phyloP scores from a whole-genome alignment of 2,113 vertebrate genomes.

The Pycnonotus jocosus region DNA sequence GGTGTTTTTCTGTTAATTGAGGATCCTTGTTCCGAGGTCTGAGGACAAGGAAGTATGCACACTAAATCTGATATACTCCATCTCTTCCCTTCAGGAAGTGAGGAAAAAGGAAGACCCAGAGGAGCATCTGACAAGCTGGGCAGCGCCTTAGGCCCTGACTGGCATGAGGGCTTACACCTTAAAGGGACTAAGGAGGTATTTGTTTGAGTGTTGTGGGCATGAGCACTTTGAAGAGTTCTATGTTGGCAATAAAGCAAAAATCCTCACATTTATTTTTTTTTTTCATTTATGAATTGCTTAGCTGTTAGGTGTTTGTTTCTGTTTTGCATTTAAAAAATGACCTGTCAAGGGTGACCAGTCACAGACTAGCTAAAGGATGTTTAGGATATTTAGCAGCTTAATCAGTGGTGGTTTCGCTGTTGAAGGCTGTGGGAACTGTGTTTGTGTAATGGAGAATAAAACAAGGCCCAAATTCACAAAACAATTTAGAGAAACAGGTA shows the following conservation, averaged over 20 bases:
- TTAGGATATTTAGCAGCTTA: not conserved
- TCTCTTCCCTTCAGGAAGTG: constrained; percentile 54
- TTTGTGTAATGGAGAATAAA: not conserved
- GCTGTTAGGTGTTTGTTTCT: not conserved
- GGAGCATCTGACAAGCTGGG: constrained; percentile 64
- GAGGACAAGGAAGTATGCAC: not conserved
- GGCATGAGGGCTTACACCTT: constrained; percentile 86
- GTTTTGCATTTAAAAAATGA: not conserved
- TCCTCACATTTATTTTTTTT: not conserved
- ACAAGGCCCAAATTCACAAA: not conserved
- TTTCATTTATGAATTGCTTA: not conserved
- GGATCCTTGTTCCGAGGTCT: not conserved
- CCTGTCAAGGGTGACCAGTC: not conserved
- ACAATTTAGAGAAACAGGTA: not conserved
- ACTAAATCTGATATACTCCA: not conserved
- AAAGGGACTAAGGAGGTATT: constrained; percentile 83
- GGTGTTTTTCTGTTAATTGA: not conserved
- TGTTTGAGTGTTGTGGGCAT: not conserved
- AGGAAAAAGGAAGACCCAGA: not conserved
- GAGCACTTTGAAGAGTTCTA: not conserved
- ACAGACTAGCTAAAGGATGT: not conserved
- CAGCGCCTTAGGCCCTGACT: constrained; percentile 92
- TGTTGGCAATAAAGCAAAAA: not conserved
- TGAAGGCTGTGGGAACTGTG: not conserved
- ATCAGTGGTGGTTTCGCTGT: not conserved